Evolutionary conservation across 1,140 invertebrate species (phyloP).

Genomic region (Bombyx mandarina): DNA sequence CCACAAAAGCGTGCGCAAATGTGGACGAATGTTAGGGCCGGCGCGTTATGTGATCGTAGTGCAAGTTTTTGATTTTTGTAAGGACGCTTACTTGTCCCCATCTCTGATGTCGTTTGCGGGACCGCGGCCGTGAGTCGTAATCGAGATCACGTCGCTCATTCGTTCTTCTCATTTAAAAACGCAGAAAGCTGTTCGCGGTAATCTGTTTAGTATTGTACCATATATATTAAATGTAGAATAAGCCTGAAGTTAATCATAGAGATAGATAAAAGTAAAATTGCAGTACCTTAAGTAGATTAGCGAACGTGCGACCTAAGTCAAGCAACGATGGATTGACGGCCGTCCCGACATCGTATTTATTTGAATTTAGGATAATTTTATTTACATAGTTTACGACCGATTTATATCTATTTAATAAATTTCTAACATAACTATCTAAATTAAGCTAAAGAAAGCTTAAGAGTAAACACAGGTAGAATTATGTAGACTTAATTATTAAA

Average conservation of each 20-base stretch:
- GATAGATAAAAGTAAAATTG: conserved; percentile 59
- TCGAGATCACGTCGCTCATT: conserved; percentile 64
- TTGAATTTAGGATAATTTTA: conserved; percentile 63
- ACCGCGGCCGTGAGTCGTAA: conserved; percentile 61
- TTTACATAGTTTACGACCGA: conserved; percentile 65
- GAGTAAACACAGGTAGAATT: conserved; percentile 43
- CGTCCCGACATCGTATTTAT: conserved; percentile 69
- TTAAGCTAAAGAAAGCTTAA: conserved; percentile 46
- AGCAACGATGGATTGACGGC: conserved; percentile 62
- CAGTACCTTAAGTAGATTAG: conserved; percentile 67
- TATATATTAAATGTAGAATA: conserved; percentile 59
- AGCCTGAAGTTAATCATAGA: conserved; percentile 59
- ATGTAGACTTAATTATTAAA: conserved; percentile 21
- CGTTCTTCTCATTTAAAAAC: conserved; percentile 47
- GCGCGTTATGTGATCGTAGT: conserved; percentile 26
- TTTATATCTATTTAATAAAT: conserved; percentile 57
- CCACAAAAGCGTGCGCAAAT: conserved; percentile 50
- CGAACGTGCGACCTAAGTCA: conserved; percentile 69
- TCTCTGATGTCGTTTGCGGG: conserved; percentile 53
- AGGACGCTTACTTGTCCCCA: conserved; percentile 66
- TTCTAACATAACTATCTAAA: conserved; percentile 43
- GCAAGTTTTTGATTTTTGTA: conserved; percentile 30
- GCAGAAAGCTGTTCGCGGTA: conserved; percentile 34
- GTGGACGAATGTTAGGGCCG: conserved; percentile 46
- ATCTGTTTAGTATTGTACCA: conserved; percentile 62